Base-by-base conservation (phyloP, 2,113 vertebrate genomes). In the Solea solea region DNA sequence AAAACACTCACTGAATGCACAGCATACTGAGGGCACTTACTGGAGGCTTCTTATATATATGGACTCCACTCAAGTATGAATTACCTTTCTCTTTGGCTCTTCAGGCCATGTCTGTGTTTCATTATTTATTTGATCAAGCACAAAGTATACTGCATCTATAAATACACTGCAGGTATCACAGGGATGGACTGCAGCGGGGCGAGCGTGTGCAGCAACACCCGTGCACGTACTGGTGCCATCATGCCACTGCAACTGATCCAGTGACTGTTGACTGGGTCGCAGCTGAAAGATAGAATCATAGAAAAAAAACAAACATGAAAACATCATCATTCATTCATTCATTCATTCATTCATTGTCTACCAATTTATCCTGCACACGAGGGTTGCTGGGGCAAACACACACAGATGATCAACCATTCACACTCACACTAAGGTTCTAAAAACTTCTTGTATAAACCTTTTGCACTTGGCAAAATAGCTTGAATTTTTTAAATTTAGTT, bases 91-190 rank as follows among this genome's bases (percentile, higher is more conserved):
- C 74, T 82, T 77, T 84, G 65, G 76, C 82, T 82, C 87, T 82
- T 84, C 69, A 49, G 82, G 86, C 82, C 80, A 76, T 84, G 85
- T 81, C 77, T 83, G 71, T 82, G 77, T 88, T 92, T 83, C 81
- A 92, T 92, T 92, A 92, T 93, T 92, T 86, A 93, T 91, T 85
- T 89, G 86, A 76, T 82, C 82, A 86, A 73, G 78, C 89, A 78
- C 65, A 86, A 86, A 85, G 82, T 88, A 87, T 84, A 87, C 83
- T 58, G 80, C 79, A 25, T 82, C 85, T 90, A 89, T 89, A 89
- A 89, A 91, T 90, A 89, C 69, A 77, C 83, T 40, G 64, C 80
- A 64, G 81, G 72, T 71, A 72, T 69, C 34, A 80, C 78, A 76
- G 79, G 57, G 80, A 77, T 63, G 76, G 78, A 58, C 67, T 1